Evolutionary conservation across 2,888 invertebrate genomes (phyloP).

Genomic region (Molanna angustata): DNA sequence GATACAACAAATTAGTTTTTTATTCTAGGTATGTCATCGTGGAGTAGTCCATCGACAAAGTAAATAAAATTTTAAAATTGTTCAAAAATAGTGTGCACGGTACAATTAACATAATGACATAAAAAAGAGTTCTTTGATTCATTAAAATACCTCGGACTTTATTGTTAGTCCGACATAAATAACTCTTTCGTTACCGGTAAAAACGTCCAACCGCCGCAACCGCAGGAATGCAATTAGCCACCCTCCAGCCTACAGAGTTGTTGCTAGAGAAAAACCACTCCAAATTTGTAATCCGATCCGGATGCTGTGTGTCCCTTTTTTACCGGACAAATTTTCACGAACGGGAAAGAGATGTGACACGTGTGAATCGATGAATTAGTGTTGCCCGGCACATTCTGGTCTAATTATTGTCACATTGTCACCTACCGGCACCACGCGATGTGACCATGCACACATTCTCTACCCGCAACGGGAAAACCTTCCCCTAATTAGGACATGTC

Average conservation of each 20-base stretch:
- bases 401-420: constrained; percentile 29
- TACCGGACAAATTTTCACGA: neutral
- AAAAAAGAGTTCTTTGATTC: too few species aligned
- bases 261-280: neutral
- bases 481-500: neutral
- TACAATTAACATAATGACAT: too few species aligned
- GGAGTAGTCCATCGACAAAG: too few species aligned
- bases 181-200: neutral
- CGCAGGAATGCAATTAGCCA: constrained; percentile 20
- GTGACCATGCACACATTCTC: neutral
- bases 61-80: too few species aligned
- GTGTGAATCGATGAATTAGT: neutral
- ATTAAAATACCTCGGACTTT: too few species aligned
- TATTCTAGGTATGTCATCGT: too few species aligned
- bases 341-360: neutral
- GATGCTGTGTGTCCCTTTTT: neutral
- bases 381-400: constrained; percentile 1
- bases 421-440: constrained; percentile 6
- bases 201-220: neutral
- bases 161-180: too few species aligned
- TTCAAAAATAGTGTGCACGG: too few species aligned
- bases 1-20: too few species aligned
- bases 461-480: neutral
- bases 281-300: neutral
- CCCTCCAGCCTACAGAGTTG: too few species aligned